A percentile compares a stretch with the other conserved stretches of the same genome.
Evolutionary conservation across 1,140 invertebrate genomes (phyloP).

Genomic region (Capitella teleta): DNA sequence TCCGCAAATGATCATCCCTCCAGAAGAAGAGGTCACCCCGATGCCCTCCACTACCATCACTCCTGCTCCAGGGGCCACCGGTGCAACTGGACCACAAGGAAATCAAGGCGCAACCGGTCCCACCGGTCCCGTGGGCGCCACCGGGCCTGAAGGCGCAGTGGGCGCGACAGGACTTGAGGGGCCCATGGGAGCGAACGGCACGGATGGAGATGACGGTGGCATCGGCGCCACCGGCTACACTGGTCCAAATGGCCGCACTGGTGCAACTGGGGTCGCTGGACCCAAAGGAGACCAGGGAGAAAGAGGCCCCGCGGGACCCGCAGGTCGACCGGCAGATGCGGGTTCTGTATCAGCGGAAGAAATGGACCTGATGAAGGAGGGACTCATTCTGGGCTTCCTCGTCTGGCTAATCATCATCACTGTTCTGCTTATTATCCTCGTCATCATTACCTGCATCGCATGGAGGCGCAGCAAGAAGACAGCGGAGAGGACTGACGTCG

Average conservation of each 20-base stretch:
- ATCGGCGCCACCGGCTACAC: neutral
- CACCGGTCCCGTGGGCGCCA: neutral
- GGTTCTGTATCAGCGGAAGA: neutral
- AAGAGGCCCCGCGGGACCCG: neutral
- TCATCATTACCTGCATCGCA: constrained; percentile 2
- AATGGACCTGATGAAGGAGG: neutral
- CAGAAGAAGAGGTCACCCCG: neutral
- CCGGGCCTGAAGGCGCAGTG: neutral
- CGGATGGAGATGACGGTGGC: neutral
- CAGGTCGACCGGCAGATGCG: neutral
- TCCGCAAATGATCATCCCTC: constrained; percentile 3
- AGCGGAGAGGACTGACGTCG: neutral
- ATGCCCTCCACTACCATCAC: neutral
- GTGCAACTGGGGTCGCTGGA: neutral
- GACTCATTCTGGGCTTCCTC: neutral
- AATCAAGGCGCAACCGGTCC: neutral
- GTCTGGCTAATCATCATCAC: constrained; percentile 7
- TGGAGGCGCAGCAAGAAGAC: neutral
- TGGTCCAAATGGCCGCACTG: neutral
- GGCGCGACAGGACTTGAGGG: neutral
- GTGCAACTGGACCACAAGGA: neutral
- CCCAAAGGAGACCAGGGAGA: neutral
- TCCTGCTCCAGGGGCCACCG: constrained; percentile 1
- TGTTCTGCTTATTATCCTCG: constrained; percentile 2
- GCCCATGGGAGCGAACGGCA: neutral